These are phyloP conservation scores for Anastrepha obliqua DNA, from an alignment of 1,140 invertebrate species.

Conservation along the genomic window DNA sequence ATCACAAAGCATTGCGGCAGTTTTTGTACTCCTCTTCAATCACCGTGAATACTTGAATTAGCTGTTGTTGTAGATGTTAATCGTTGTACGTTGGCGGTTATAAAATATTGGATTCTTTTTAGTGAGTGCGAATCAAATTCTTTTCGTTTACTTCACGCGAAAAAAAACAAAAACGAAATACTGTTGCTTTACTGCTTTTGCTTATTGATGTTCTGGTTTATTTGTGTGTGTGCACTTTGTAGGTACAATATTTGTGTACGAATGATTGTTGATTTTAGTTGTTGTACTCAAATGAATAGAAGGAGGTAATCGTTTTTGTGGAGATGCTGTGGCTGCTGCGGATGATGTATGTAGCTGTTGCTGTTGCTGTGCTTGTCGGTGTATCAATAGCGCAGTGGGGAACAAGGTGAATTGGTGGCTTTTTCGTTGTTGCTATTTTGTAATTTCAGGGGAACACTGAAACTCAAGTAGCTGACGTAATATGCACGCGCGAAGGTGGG, in stretches of 20 bases:
- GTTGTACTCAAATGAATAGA: too few species aligned
- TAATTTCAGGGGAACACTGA: slow-evolving; percentile 3
- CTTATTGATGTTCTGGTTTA: not conserved
- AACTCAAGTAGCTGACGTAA: slow-evolving; percentile 43
- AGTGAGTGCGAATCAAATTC: not conserved
- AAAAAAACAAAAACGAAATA: not conserved
- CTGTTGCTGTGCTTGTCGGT: not conserved
- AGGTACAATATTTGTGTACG: not conserved
- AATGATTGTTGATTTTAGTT: too few species aligned
- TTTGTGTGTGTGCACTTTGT: not conserved
- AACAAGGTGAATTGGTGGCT: not conserved
- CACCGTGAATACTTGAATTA: not conserved
- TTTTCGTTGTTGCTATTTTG: slow-evolving; percentile 10
- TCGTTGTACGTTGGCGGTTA: not conserved
- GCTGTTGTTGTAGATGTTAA: not conserved
- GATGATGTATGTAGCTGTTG: not conserved
- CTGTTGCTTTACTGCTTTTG: slow-evolving; percentile 16
- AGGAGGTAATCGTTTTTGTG: too few species aligned
- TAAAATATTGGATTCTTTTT: not conserved
- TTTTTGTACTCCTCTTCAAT: not conserved
- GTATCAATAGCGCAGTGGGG: not conserved
- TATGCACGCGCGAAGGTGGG: not conserved
- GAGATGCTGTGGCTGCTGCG: not conserved
- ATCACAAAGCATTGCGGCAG: slow-evolving; percentile 57
- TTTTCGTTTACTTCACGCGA: not conserved